Percentiles rank a stretch among this genome's conserved stretches.
phyloP scores from a whole-genome alignment of 2,113 vertebrate genomes.

The Scalopus aquaticus region DNA sequence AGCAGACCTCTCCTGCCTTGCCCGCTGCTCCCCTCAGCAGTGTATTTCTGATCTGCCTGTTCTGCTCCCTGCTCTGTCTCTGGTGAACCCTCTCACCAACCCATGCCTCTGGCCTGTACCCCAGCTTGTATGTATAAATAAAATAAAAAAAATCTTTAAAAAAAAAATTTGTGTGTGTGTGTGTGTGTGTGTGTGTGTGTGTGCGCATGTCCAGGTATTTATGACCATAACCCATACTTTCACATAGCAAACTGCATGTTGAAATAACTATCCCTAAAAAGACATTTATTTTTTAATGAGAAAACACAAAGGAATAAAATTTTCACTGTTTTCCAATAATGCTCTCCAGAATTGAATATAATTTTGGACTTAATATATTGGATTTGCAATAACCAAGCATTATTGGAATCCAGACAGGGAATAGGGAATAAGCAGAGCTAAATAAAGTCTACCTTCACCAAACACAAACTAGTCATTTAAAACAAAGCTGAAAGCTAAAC shows the following conservation, averaged over 20 bases:
- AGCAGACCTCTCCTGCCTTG: too few relatives aligned
- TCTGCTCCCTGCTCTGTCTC: too few relatives aligned
- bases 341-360: background rate
- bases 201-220: background rate
- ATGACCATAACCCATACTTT: background rate
- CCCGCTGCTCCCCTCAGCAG: too few relatives aligned
- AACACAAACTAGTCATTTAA: background rate
- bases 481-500: background rate
- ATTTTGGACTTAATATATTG: background rate
- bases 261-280: conserved; percentile 12
- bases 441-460: background rate
- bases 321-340: conserved; percentile 11
- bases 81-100: too few relatives aligned
- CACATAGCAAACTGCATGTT: background rate
- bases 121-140: too few relatives aligned
- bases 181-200: too few relatives aligned
- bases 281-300: background rate
- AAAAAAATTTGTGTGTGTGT: too few relatives aligned
- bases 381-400: background rate
- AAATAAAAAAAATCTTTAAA: too few relatives aligned
- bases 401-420: background rate
- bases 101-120: too few relatives aligned
- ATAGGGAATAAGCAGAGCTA: background rate
- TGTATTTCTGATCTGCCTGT: too few relatives aligned
- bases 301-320: conserved; percentile 15